Percentiles rank a stretch among this genome's conserved stretches.
Conservation (phyloP, 2,797 vertebrate genomes). For the Australoheros facetus region DNA sequence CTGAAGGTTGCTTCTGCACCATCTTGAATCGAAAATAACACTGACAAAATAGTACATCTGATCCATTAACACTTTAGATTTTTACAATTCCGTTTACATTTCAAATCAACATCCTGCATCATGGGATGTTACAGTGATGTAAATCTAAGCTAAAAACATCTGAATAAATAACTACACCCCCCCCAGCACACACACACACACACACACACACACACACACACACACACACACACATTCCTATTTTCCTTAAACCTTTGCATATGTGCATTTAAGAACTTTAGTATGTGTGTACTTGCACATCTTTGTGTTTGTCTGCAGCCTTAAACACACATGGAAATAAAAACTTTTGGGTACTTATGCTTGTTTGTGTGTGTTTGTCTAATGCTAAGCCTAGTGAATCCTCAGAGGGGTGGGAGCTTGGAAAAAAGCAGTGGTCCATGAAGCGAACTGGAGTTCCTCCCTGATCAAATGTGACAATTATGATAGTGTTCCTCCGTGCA, state of each 20-base stretch:
- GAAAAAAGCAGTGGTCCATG: slow-evolving; percentile 68
- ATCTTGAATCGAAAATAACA: slow-evolving; percentile 32
- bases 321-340: slow-evolving; percentile 14
- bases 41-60: background rate
- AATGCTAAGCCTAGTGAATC: slow-evolving; percentile 54
- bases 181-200: too few species aligned
- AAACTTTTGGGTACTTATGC: slow-evolving; percentile 23
- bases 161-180: slow-evolving; percentile 8
- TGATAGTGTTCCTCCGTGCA: slow-evolving; percentile 66
- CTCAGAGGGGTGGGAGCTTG: slow-evolving; percentile 41
- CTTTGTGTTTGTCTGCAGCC: slow-evolving; percentile 9
- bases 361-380: slow-evolving; percentile 35
- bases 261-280: slow-evolving; percentile 3
- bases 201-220: too few species aligned
- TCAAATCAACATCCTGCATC: slow-evolving; percentile 36
- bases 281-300: background rate
- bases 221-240: too few species aligned
- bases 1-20: slow-evolving; percentile 30
- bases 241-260: background rate
- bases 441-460: slow-evolving; percentile 68
- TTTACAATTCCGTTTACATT: slow-evolving; percentile 36
- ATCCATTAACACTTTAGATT: slow-evolving; percentile 29
- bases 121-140: slow-evolving; percentile 9
- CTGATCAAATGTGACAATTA: slow-evolving; percentile 80
- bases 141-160: slow-evolving; percentile 28